Evolutionary conservation across 1,140 invertebrate genomes (phyloP), one percentile per base, ranked within the genome.

Genomic region (Aphaenogaster rudis): DNA sequence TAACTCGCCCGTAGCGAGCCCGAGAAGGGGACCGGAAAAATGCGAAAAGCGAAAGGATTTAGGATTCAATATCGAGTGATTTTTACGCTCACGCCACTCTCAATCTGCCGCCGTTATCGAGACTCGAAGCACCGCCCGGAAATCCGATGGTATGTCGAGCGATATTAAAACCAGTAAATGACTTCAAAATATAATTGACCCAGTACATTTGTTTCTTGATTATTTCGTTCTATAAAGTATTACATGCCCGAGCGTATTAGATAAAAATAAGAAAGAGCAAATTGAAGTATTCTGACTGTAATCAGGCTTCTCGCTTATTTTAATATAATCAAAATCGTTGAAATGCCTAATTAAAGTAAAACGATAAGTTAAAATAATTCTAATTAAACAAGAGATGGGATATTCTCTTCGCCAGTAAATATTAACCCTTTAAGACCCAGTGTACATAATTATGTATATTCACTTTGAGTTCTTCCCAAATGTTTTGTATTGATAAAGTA

Each of bases 1-100:
- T 79, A 79, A 79, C 61, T 50, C 45, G 77, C 2, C 17, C 28
- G 9, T 61, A 45, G 11, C 21, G 42, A 15, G 36, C 7, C 13
- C 21, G 77, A 66, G 28, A 50, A 36, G 6, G 28, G 42, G 9
- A 36, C 13, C 11, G 76, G 42, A 36, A 66, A 79, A 66, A 79
- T 79, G 45, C 76, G 76, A 78, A 78, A 78, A 64, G 45, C 28
- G 45, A 79, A 66, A 50, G 42, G 77, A 13, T 48, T 79, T 66
- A 21, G 77, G 28, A 66, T 66, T 79, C 77, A 66, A 79, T 79
- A 79, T 33, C 59, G 59, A 66, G 59, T 48, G 59, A 45, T 66
- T 79, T 64, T 79, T 28, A 48, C 28, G 28, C 57, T 63, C 76
- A 21, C 57, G 57, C 15, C 76, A 33, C 42, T 45, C 57, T n/a